These are phyloP conservation scores for Drosophila histrio DNA, from an alignment of 2,888 invertebrate species.

Conservation along the genomic window DNA sequence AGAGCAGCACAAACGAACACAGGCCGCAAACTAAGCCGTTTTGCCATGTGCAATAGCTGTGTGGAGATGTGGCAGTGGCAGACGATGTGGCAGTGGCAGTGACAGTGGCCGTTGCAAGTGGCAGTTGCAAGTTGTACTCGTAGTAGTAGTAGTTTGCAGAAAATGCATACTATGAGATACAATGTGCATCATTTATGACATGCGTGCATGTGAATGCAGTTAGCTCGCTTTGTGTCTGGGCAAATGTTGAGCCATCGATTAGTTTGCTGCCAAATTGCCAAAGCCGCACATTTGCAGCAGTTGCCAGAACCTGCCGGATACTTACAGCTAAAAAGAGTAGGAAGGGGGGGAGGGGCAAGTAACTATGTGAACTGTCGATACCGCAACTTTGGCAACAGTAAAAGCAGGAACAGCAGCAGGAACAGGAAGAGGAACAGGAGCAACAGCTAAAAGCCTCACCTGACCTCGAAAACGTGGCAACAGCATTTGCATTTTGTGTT, in stretches of 20 bases:
- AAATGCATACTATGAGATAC: conserved; percentile 50
- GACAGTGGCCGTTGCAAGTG: neutral
- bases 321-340: neutral
- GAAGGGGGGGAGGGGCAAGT: neutral
- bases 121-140: neutral
- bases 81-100: neutral
- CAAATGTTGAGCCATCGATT: conserved; percentile 77
- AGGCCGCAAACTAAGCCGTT: conserved; percentile 64
- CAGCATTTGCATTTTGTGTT: conserved; percentile 55
- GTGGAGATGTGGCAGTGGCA: neutral
- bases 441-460: conserved; percentile 42
- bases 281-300: conserved; percentile 68
- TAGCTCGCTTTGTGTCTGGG: conserved; percentile 72
- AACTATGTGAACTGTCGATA: conserved; percentile 5
- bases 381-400: conserved; percentile 6
- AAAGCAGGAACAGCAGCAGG: neutral
- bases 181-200: conserved; percentile 77
- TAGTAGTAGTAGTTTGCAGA: conserved; percentile 1
- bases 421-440: neutral
- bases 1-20: conserved; percentile 60
- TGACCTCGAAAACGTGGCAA: conserved; percentile 58
- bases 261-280: conserved; percentile 71
- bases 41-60: conserved; percentile 10
- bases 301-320: conserved; percentile 11
- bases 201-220: conserved; percentile 22